Conservation (phyloP, 2,797 vertebrate species). For the Gambusia yucatana region DNA sequence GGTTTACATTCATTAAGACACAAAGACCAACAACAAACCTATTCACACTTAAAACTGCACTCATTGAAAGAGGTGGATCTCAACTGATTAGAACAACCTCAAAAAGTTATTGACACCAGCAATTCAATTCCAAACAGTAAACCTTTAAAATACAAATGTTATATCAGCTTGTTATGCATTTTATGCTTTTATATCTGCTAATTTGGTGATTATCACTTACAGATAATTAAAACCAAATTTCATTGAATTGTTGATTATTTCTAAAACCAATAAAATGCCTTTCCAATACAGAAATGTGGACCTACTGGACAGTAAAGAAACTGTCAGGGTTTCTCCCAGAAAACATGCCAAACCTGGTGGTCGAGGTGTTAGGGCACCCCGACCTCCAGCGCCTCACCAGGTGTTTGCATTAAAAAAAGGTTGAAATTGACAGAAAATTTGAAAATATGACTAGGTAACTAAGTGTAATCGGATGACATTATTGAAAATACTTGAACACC, state of each 20-base stretch:
- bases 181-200: not conserved
- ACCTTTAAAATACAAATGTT: not conserved
- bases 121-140: not conserved
- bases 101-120: not conserved
- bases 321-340: too few relatives aligned
- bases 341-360: too few relatives aligned
- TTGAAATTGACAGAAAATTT: too few relatives aligned
- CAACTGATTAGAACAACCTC: not conserved
- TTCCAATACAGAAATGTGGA: not conserved
- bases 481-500: too few relatives aligned
- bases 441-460: too few relatives aligned
- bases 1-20: not conserved
- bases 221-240: not conserved
- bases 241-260: not conserved
- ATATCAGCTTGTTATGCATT: not conserved
- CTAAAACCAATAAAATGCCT: not conserved
- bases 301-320: not conserved
- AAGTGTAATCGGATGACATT: too few relatives aligned
- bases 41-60: not conserved
- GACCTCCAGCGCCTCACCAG: too few relatives aligned
- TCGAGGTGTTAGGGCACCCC: too few relatives aligned
- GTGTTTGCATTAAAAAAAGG: too few relatives aligned
- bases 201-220: not conserved
- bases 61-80: not conserved
- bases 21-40: conserved; percentile 14